Conservation (phyloP, 2,797 vertebrate species). For the Sebastes steindachneri region DNA sequence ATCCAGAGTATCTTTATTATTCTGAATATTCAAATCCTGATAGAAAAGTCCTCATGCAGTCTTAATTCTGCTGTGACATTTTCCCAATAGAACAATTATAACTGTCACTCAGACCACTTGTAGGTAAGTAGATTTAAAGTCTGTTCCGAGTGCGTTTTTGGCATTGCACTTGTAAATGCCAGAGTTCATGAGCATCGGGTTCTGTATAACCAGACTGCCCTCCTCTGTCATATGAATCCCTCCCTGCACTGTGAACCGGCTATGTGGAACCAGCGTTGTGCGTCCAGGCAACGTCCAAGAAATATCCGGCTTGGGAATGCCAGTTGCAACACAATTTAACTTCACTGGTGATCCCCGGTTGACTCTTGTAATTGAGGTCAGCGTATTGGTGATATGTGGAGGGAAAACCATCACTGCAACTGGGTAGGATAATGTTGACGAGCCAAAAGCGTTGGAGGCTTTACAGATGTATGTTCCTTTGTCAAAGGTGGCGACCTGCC, state of each 20-base stretch:
- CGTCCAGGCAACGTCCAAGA: slow-evolving; percentile 88
- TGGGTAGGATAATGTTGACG: slow-evolving; percentile 78
- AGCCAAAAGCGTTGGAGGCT: slow-evolving; percentile 84
- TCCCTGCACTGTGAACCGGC: slow-evolving; percentile 75
- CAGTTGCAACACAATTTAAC: slow-evolving; percentile 76
- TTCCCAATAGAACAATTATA: neutral
- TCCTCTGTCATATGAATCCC: slow-evolving; percentile 84
- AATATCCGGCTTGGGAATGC: slow-evolving; percentile 85
- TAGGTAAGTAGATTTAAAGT: slow-evolving; percentile 87
- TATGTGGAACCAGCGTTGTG: slow-evolving; percentile 83
- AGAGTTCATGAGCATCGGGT: slow-evolving; percentile 82
- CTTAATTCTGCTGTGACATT: slow-evolving; percentile 9
- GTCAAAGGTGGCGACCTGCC: slow-evolving; percentile 79
- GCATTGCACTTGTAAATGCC: slow-evolving; percentile 89
- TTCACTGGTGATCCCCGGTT: slow-evolving; percentile 76
- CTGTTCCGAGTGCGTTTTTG: slow-evolving; percentile 84
- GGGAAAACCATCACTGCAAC: slow-evolving; percentile 83
- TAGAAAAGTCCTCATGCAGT: neutral
- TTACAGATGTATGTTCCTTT: slow-evolving; percentile 83
- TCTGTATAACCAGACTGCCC: slow-evolving; percentile 83
- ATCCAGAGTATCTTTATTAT: slow-evolving; percentile 3
- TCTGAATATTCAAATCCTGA: slow-evolving; percentile 8
- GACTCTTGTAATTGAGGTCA: slow-evolving; percentile 77
- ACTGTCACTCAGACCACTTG: slow-evolving; percentile 78
- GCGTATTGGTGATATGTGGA: slow-evolving; percentile 78